Percentiles rank a stretch among this genome's conserved stretches.
phyloP scores from a whole-genome alignment of 1,140 invertebrate genomes.

The Batillaria attramentaria region DNA sequence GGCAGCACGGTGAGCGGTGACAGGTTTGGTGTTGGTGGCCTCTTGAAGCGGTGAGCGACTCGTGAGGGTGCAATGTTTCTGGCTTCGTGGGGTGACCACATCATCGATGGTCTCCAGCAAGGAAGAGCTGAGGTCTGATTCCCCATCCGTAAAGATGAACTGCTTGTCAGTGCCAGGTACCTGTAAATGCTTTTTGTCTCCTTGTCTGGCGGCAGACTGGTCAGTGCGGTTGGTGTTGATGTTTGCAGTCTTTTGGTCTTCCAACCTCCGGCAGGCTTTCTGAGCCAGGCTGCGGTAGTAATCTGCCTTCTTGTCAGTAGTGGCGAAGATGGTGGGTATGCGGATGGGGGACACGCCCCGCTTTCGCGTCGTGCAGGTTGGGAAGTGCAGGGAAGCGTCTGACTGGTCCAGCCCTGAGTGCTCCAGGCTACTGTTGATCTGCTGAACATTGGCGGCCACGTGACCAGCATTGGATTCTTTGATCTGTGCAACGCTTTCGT shows the following conservation, averaged over 20 bases:
- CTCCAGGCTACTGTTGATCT: slow-evolving; percentile 45
- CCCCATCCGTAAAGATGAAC: background rate
- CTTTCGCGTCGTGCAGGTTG: slow-evolving; percentile 50
- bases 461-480: slow-evolving; percentile 53
- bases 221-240: background rate
- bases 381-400: slow-evolving; percentile 53
- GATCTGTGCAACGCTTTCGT: slow-evolving; percentile 61
- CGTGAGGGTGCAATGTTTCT: slow-evolving; percentile 1
- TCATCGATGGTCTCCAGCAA: slow-evolving; percentile 51
- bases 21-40: slow-evolving; percentile 32
- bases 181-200: background rate
- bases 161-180: background rate
- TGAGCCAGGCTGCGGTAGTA: slow-evolving; percentile 39
- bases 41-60: slow-evolving; percentile 34
- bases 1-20: background rate
- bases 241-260: background rate
- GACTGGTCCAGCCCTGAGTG: slow-evolving; percentile 42
- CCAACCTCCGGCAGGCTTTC: background rate
- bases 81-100: slow-evolving; percentile 41
- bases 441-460: slow-evolving; percentile 52
- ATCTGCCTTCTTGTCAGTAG: slow-evolving; percentile 35
- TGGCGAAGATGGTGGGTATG: slow-evolving; percentile 62
- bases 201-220: background rate
- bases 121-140: slow-evolving; percentile 45
- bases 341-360: slow-evolving; percentile 56